phyloP scores from a whole-genome alignment of 2,888 invertebrate genomes.

The Stenodera caucasica region DNA sequence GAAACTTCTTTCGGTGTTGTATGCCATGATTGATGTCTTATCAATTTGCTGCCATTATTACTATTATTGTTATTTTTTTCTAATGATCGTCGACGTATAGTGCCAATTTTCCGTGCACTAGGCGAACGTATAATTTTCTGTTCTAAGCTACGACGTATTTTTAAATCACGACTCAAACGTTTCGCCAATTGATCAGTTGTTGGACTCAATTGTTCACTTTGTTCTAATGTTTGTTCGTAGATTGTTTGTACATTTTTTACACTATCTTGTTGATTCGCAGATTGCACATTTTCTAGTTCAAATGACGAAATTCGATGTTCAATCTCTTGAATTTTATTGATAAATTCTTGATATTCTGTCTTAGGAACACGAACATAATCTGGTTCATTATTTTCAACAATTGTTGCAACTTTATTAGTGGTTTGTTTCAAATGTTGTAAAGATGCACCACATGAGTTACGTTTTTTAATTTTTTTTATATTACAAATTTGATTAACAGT shows the following conservation, averaged over 20 bases:
- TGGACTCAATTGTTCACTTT: conserved; percentile 66
- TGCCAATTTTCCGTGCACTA: conserved; percentile 79
- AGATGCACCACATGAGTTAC: conserved; percentile 42
- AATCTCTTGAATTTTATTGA: conserved; percentile 72
- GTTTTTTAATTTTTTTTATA: conserved; percentile 43
- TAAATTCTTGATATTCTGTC: conserved; percentile 77
- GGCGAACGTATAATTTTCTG: conserved; percentile 73
- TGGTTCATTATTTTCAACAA: conserved; percentile 27
- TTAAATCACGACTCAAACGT: conserved; percentile 71
- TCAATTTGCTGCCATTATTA: conserved; percentile 55
- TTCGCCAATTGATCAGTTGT: conserved; percentile 72
- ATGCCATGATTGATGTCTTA: conserved; percentile 70
- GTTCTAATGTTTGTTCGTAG: conserved; percentile 73
- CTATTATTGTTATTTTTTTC: conserved; percentile 56
- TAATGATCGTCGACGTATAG: conserved; percentile 70
- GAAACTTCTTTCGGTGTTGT: conserved; percentile 39
- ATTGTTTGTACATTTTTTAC: conserved; percentile 69
- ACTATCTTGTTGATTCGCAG: conserved; percentile 45
- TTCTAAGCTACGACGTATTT: conserved; percentile 71
- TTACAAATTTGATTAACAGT: conserved; percentile 55
- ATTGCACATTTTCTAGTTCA: conserved; percentile 42
- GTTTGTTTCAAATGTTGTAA: conserved; percentile 17
- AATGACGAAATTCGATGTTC: conserved; percentile 67
- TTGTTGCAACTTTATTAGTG: not conserved
- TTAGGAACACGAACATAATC: conserved; percentile 74